Evolutionary conservation across 2,113 vertebrate genomes (phyloP).

Genomic region (Pantherophis guttatus): DNA sequence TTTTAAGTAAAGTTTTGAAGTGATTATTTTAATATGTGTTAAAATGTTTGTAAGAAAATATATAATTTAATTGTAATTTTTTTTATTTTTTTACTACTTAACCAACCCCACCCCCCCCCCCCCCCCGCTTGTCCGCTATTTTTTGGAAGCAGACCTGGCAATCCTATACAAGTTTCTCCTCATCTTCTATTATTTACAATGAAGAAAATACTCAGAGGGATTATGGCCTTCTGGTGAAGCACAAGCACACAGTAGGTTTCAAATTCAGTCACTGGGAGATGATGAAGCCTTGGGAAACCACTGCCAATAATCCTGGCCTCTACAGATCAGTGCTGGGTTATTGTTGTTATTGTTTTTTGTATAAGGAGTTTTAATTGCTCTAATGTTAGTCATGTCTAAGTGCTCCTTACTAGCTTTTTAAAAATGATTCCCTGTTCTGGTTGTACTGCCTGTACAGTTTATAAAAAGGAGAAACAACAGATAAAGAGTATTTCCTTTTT

Average conservation of each 20-base stretch:
- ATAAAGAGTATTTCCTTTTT: neutral
- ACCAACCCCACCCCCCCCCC: no score
- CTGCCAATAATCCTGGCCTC: neutral
- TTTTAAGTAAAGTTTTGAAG: no score
- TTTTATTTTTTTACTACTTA: no score
- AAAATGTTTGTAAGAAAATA: no score
- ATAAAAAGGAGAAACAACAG: neutral
- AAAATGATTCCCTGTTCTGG: conserved; percentile 5
- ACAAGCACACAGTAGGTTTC: neutral
- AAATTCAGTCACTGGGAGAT: neutral
- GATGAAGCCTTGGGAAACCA: neutral
- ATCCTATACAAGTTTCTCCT: neutral
- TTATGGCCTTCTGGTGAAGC: neutral
- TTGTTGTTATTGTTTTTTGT: no score
- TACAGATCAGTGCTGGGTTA: neutral
- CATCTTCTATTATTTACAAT: conserved; percentile 12
- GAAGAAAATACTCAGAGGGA: neutral
- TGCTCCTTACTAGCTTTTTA: conserved; percentile 22
- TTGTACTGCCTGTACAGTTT: conserved; percentile 34
- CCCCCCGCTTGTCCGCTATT: no score
- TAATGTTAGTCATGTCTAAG: conserved; percentile 6
- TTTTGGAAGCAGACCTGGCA: no score
- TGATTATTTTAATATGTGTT: no score
- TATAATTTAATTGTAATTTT: no score
- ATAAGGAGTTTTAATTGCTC: neutral